Percentiles rank a stretch among this genome's conserved stretches.
These are phyloP conservation scores for Platygyra sinensis DNA, from an alignment of 64 coral and sea anemone genomes.

Conservation along the genomic window DNA sequence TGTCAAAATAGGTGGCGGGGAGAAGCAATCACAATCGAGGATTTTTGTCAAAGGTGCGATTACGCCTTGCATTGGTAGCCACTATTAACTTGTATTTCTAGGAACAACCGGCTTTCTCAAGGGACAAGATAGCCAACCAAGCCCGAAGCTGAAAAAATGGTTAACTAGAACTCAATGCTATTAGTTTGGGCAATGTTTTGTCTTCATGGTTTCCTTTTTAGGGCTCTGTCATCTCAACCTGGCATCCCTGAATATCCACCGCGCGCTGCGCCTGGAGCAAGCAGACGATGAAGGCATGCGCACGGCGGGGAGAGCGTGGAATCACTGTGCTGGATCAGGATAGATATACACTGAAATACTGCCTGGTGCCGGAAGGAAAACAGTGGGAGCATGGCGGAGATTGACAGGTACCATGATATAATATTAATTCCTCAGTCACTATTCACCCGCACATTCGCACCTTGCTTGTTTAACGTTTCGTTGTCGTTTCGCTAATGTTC, in stretches of 20 bases:
- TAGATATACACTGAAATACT: not conserved
- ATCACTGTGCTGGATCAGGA: not conserved
- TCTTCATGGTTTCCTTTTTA: not conserved
- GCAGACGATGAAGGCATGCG: not conserved
- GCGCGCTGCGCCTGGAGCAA: not conserved
- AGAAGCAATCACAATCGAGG: too few species aligned
- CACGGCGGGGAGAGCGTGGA: not conserved
- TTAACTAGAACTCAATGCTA: too few species aligned
- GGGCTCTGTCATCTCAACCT: not conserved
- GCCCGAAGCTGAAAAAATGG: too few species aligned
- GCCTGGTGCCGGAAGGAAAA: not conserved
- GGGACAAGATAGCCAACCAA: too few species aligned
- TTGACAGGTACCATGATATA: not conserved
- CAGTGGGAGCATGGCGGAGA: not conserved
- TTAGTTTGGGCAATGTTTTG: not conserved
- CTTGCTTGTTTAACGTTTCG: not conserved
- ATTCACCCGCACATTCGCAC: not conserved
- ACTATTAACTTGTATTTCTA: too few species aligned
- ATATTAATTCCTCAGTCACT: not conserved
- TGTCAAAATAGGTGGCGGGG: too few species aligned
- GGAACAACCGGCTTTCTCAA: too few species aligned
- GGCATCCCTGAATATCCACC: not conserved
- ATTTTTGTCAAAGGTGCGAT: too few species aligned
- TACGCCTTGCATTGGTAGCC: too few species aligned
- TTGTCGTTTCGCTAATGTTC: not conserved